phyloP scores from a whole-genome alignment of 1,140 invertebrate species.

The Potamilus streckersoni region DNA sequence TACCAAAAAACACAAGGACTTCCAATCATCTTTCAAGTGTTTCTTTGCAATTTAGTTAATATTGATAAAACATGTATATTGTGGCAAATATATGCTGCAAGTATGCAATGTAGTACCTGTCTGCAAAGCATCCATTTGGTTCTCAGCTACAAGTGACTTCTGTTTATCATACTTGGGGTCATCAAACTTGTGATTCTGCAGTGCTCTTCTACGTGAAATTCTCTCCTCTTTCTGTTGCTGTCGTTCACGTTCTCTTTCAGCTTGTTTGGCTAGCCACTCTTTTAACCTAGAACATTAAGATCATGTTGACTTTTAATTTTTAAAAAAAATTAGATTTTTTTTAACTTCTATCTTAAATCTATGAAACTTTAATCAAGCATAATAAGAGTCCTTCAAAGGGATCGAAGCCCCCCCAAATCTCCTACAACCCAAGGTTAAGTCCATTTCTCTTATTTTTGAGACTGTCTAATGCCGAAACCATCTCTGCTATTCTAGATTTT shows the following conservation, averaged over 20 bases:
- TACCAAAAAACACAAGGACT: no score
- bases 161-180: constrained; percentile 84
- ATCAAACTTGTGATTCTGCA: constrained; percentile 86
- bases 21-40: no score
- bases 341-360: no score
- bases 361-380: no score
- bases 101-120: constrained; percentile 34
- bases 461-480: no score
- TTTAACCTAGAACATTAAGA: constrained; percentile 72
- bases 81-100: no score
- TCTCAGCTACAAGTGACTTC: constrained; percentile 80
- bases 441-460: no score
- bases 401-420: no score
- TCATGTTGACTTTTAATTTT: not conserved
- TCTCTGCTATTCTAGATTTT: no score
- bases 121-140: constrained; percentile 81
- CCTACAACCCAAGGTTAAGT: no score
- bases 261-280: constrained; percentile 88
- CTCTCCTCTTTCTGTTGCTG: constrained; percentile 83
- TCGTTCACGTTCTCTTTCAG: constrained; percentile 76
- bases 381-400: no score
- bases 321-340: no score
- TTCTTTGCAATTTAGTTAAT: not conserved
- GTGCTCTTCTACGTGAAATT: constrained; percentile 75
- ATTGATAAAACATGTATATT: not conserved